Evolutionary conservation across 2,113 vertebrate genomes (phyloP).

Genomic region (Plectropomus leopardus): DNA sequence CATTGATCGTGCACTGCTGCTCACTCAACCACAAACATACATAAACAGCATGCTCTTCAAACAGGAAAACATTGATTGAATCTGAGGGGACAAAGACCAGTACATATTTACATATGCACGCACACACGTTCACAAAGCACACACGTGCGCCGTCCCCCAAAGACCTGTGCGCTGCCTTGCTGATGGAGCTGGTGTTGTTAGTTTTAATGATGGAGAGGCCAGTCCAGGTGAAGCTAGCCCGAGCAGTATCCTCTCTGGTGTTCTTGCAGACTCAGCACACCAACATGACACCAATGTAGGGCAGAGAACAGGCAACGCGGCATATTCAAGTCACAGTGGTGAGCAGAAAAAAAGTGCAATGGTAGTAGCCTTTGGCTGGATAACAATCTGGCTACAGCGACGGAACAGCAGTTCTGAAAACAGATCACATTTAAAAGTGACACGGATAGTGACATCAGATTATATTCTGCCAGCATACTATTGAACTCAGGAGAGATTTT

Average conservation of each 20-base stretch:
- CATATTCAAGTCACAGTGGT: constrained; percentile 59
- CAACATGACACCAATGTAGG: constrained; percentile 75
- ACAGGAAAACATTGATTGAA: constrained; percentile 26
- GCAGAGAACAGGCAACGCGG: constrained; percentile 70
- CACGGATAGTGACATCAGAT: constrained; percentile 28
- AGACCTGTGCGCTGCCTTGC: constrained; percentile 42
- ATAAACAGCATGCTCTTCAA: constrained; percentile 5
- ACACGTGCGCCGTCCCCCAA: constrained; percentile 25
- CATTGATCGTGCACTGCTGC: constrained; percentile 17
- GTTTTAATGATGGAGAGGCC: constrained; percentile 79
- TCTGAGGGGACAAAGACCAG: constrained; percentile 14
- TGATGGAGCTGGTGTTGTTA: constrained; percentile 68
- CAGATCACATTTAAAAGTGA: constrained; percentile 41
- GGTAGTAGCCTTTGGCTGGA: constrained; percentile 36
- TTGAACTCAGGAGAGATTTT: constrained; percentile 26
- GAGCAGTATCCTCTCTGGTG: constrained; percentile 59
- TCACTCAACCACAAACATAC: constrained; percentile 21
- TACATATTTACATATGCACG: constrained; percentile 23
- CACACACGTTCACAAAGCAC: constrained; percentile 25
- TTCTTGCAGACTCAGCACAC: constrained; percentile 76
- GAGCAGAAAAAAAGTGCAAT: constrained; percentile 49
- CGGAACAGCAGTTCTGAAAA: constrained; percentile 17
- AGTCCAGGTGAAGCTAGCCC: constrained; percentile 68
- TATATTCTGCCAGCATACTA: constrained; percentile 16
- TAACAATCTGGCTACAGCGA: constrained; percentile 30